Conservation (phyloP, 2,888 invertebrate genomes). For the Gisinianus flammeolus region DNA sequence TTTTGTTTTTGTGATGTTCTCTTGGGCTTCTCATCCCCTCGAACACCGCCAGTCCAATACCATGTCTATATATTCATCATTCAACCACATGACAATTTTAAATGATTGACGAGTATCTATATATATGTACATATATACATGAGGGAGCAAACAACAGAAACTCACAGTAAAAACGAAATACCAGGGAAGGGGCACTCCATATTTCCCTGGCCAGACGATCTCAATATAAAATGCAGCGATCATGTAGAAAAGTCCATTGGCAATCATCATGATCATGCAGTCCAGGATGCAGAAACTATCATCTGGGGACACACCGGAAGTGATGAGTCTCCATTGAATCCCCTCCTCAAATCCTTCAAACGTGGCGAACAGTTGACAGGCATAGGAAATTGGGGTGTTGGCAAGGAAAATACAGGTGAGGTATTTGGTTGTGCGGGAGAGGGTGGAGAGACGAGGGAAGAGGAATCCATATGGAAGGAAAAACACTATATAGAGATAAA, state of each 20-base stretch:
- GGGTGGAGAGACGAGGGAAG: slow-evolving; percentile 70
- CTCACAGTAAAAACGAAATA: slow-evolving; percentile 73
- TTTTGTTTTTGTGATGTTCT: not conserved
- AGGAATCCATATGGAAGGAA: slow-evolving; percentile 76
- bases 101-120: too few species aligned
- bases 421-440: slow-evolving; percentile 69
- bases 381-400: slow-evolving; percentile 81
- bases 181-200: slow-evolving; percentile 81
- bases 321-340: slow-evolving; percentile 48
- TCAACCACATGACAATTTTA: too few species aligned
- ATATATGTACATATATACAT: too few species aligned
- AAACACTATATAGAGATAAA: too few species aligned
- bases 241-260: slow-evolving; percentile 75
- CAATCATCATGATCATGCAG: slow-evolving; percentile 68
- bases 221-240: slow-evolving; percentile 83
- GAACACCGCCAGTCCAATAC: slow-evolving; percentile 42
- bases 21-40: slow-evolving; percentile 18
- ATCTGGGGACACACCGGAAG: slow-evolving; percentile 51
- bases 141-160: not conserved
- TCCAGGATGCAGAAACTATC: slow-evolving; percentile 40
- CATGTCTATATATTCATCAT: slow-evolving; percentile 33
- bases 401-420: slow-evolving; percentile 71
- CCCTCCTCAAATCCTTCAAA: slow-evolving; percentile 44
- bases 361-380: slow-evolving; percentile 67
- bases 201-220: slow-evolving; percentile 83